Evolutionary conservation across 2,797 vertebrate species (phyloP).

Genomic region (Tamandua tetradactyla): DNA sequence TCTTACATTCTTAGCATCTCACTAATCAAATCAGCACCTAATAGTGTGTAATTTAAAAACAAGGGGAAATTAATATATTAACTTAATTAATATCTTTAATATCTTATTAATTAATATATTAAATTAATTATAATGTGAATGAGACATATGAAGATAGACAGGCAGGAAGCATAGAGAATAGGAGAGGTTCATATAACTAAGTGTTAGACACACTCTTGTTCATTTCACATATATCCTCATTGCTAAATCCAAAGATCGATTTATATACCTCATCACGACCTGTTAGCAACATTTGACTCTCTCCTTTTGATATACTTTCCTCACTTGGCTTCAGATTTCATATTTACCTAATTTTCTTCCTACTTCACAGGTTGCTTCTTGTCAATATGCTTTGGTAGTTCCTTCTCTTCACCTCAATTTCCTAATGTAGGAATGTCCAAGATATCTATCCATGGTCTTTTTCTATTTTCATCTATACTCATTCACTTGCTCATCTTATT

Average conservation of each 20-base stretch:
- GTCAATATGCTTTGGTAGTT: not conserved
- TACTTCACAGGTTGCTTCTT: not conserved
- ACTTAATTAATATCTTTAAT: too few relatives aligned
- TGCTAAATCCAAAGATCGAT: not conserved
- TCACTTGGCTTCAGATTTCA: not conserved
- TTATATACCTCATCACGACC: not conserved
- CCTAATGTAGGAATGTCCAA: not conserved
- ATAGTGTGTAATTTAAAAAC: not conserved
- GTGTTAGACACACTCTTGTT: not conserved
- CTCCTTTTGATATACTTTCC: not conserved
- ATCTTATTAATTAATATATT: not conserved
- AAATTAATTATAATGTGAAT: not conserved
- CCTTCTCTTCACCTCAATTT: not conserved
- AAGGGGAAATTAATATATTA: not conserved
- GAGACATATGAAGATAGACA: not conserved
- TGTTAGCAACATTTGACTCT: not conserved
- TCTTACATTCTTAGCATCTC: not conserved
- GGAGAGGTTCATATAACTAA: not conserved
- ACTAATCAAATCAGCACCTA: not conserved
- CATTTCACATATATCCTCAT: not conserved
- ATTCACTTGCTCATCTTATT: not conserved
- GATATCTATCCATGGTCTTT: not conserved
- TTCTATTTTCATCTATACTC: not conserved
- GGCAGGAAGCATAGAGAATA: not conserved
- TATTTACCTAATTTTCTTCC: not conserved